Evolutionary conservation across 2,888 invertebrate species (phyloP), one percentile per base, ranked within the genome.

Genomic region (Incurvaria masculella): DNA sequence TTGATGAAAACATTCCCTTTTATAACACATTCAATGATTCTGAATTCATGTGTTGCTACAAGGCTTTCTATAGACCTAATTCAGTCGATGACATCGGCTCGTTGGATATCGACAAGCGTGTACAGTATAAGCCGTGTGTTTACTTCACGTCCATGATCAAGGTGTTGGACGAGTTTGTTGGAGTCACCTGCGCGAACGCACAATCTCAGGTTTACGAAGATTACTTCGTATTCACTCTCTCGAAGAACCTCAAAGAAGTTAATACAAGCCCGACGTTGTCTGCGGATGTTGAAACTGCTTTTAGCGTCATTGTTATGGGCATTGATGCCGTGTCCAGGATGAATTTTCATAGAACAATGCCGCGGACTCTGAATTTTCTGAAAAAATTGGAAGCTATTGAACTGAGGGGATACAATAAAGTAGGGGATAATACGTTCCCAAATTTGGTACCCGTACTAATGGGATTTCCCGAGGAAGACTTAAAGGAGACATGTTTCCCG

Each of bases 381-480:
- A 72, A 80, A 49, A 66, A 82, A 16, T 71, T 89, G 51, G 80
- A 81, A 14, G 87, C 87, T 38, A 80, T 91, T 45, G 93, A 93
- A 63, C 79, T 97, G 63, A 68, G 88, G 55, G 97, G 96, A 4
- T 95, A 93, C 67, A 94, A 91, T 63, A 97, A 96, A 80, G 89
- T 97, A 8, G 97, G 87, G 2, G 96, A 96, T 66, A 97, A 96
- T 66, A 96, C 96, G 0, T 95, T 91, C 64, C 94, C 94, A 1
- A 97, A 97, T 66, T 65, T 97, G 50, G 83, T 90, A 6, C 90
- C 96, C 0, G 81, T 92, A 52, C 70, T 95, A 11, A 84, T 86
- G 2, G 95, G 95, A 0, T 63, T 86, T 41, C 82, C 80, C 40
- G 84, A 84, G 21, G 72, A 74, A 1, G 89, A 92, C 59, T 64